Conservation (phyloP, 2,888 invertebrate genomes). For the Limenitis camilla region DNA sequence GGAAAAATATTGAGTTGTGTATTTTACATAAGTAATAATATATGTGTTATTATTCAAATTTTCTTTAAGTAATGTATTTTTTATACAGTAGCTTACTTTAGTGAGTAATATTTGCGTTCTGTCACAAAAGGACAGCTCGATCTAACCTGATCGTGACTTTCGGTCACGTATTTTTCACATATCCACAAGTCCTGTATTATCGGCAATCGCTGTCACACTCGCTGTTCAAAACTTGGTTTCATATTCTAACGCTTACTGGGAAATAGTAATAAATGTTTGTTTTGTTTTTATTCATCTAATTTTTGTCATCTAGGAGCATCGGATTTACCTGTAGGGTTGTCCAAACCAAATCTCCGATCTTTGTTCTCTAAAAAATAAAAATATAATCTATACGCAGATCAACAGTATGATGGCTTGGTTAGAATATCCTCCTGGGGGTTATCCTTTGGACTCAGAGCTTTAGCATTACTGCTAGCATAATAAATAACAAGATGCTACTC, state of each 20-base stretch:
- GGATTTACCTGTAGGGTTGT: no score
- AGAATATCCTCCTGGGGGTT: no score
- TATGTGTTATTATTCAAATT: background rate
- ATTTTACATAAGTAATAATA: background rate
- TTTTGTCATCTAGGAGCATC: no score
- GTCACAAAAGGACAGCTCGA: conserved; percentile 14
- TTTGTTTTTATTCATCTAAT: no score
- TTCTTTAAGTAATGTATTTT: background rate
- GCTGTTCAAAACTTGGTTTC: conserved; percentile 1
- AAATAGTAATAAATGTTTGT: background rate
- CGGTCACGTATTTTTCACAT: conserved; percentile 45
- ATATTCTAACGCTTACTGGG: background rate
- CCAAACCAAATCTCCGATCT: no score
- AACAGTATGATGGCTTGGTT: no score
- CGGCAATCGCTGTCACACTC: conserved; percentile 8
- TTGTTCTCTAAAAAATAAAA: no score
- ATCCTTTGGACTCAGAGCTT: no score
- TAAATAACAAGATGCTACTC: no score
- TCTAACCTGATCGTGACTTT: conserved; percentile 36
- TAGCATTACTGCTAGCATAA: no score
- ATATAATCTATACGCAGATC: no score
- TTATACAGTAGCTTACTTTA: background rate
- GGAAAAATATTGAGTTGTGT: background rate
- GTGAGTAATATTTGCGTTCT: background rate
- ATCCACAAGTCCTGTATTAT: conserved; percentile 13